Base-by-base conservation (phyloP, 2,888 invertebrate species). In the Hemithea aestivaria region DNA sequence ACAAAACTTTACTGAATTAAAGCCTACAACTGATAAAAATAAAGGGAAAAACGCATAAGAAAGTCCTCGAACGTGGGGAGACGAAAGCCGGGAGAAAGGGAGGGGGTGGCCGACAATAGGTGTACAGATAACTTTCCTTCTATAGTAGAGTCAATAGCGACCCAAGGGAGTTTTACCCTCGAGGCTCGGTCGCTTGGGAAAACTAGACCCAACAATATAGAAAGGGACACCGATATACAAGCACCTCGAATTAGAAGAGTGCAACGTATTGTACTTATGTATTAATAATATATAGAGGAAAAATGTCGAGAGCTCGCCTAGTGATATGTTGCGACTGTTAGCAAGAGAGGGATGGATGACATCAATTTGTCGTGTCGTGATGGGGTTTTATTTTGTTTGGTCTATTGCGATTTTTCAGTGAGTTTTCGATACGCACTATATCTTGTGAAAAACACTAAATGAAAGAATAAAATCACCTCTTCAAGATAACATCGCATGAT, bases 201-300 rank as follows among this genome's bases (percentile, higher is more conserved):
- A 87, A 87, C 87, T 85, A 87, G 79, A 84, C 81, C 85, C 87
- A 84, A 85, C 85, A 85, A 87, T 85, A 87, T 85, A 79, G 82
- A 87, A 80, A 76, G 74, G 77, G 87, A 85, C 72, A 56, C 70
- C 62, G 62, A 57, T 70, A 83, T 68, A 59, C 58, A 62, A 46
- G 50, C 51, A 46, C 28, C 47, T 47, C 40, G 55, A 48, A 81
- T 54, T 67, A 47, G 68, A 85, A 56, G 68, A 69, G 84, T 71
- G 73, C 77, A 71, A 67, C 66, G 48, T 62, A 72, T 63, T 76
- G 71, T 81, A 84, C 81, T 81, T 85, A 84, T 84, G 74, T 85
- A 84, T 85, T 83, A 84, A 84, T 87, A 85, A 85, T 85, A 85
- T 85, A 87, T 83, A 87, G 81, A 84, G 85, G 84, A 87, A 87